Evolutionary conservation across 2,888 invertebrate genomes (phyloP), one percentile per base, ranked within the genome.

Genomic region (Apodemia zela): DNA sequence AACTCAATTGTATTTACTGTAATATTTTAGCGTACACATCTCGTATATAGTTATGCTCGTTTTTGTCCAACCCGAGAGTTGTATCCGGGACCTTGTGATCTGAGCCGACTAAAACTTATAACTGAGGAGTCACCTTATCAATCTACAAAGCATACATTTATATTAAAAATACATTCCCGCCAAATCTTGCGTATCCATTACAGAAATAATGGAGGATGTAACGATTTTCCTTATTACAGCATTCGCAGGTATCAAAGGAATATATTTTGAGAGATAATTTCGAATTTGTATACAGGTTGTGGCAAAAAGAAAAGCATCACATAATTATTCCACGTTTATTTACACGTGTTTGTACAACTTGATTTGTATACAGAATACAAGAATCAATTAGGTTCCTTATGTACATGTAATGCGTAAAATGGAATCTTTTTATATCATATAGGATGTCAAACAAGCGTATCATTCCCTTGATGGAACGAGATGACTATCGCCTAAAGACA

Each of bases 221-320:
- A 45, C n/a, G 42, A 45, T 45, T 45, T 45, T 45, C 42, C 42
- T 45, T 45, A 45, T 45, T n/a, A 45, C 45, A 45, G 2, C 45
- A 45, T 45, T 45, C 7, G n/a, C 45, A 45, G n/a, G 45, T 45
- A 45, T 45, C 45, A 45, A 45, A 45, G 45, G 45, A 45, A 45
- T 45, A 45, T 45, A n/a, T 45, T 45, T 33, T 45, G 6, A 45
- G n/a, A 45, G 45, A 45, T 45, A 45, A 45, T 45, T 45, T 45
- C n/a, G 15, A n/a, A 45, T 45, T 45, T 45, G 45, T 45, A 45
- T 45, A 45, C 45, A n/a, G 45, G 13, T 13, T 45, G 45, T n/a
- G 45, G 45, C n/a, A 45, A 45, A n/a, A n/a, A 45, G 10, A 38
- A 38, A 13, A 38, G 2, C 38, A 38, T 38, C 13, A 10, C 38